phyloP scores from a whole-genome alignment of 1,140 invertebrate genomes.

The Oppia nitens region DNA sequence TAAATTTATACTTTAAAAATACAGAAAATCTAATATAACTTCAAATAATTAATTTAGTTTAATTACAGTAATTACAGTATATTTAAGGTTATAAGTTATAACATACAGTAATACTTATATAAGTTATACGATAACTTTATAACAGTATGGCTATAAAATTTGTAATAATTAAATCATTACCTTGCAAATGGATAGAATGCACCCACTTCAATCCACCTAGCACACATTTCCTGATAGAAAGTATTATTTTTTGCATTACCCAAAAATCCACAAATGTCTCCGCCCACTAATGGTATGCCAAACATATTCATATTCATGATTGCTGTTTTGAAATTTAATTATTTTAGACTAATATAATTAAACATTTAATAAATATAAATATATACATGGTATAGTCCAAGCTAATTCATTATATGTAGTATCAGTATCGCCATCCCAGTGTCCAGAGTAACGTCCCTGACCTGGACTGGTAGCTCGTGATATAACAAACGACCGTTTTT shows the following conservation, averaged over 20 bases:
- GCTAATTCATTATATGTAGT: slow-evolving; percentile 33
- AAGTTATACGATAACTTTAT: too few species aligned
- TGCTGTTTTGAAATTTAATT: slow-evolving; percentile 53
- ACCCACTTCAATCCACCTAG: slow-evolving; percentile 55
- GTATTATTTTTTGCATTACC: slow-evolving; percentile 24
- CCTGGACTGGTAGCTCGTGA: slow-evolving; percentile 37
- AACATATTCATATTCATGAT: slow-evolving; percentile 62
- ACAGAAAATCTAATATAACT: neutral
- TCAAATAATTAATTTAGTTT: too few species aligned
- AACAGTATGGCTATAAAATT: too few species aligned
- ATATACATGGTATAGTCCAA: slow-evolving; percentile 32
- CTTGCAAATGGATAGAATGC: slow-evolving; percentile 43
- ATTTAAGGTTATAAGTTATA: too few species aligned
- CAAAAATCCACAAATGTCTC: slow-evolving; percentile 26
- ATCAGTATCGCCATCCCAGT: slow-evolving; percentile 40
- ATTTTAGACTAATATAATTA: slow-evolving; percentile 37
- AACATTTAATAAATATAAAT: slow-evolving; percentile 11
- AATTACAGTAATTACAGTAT: too few species aligned
- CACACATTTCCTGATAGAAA: slow-evolving; percentile 41
- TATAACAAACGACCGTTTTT: slow-evolving; percentile 35
- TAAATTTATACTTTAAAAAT: too few species aligned
- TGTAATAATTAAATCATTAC: neutral
- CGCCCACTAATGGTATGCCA: slow-evolving; percentile 39
- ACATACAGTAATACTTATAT: too few species aligned
- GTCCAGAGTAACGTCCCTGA: slow-evolving; percentile 35